Base-by-base conservation (phyloP, 2,113 vertebrate species). In the Passer montanus region DNA sequence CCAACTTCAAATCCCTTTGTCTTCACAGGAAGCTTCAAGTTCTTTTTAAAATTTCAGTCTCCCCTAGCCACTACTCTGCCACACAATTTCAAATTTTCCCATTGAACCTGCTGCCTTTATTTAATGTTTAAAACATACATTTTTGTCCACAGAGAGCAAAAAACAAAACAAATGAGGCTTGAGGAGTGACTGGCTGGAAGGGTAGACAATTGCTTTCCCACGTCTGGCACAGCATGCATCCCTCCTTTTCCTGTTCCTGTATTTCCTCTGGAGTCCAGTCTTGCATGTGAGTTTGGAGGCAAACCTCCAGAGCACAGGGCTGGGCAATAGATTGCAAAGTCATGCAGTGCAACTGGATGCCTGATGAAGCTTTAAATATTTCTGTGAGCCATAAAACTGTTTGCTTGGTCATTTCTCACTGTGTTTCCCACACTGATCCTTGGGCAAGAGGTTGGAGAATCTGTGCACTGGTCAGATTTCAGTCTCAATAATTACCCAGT, bases 231-330 rank as follows among this genome's bases (percentile, higher is more conserved):
- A 53, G 14, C 1, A 4, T 21, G 7, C 24, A 35, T n/a, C 7
- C 16, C n/a, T 63, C 5, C 33, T 83, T 68, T 41, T 55, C 35
- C 27, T 64, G 17, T 67, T 76, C 44, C 43, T 82, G 3, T 10
- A 8, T 80, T 80, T 77, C 74, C 67, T 67, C 64, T 44, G 46
- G 23, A 52, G 20, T 23, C 23, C 2, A 1, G 3, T 41, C 63
- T 59, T 7, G 6, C 1, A 1, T 10, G 8, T 1, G 0, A 6
- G 5, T 28, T 83, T 6, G 2, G 5, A 26, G 23, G 21, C 12
- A 80, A 83, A 84, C 4, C 28, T 69, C 26, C 2, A 2, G 33
- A 46, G 27, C 31, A 66, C 33, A 1, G 9, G 70, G n/a, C 31
- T 9, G 7, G 46, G 64, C 26, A 64, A 20, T 7, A 11, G 17